These are phyloP conservation scores for Metopia argyrocephala DNA, from an alignment of 2,888 invertebrate species.

Conservation along the genomic window DNA sequence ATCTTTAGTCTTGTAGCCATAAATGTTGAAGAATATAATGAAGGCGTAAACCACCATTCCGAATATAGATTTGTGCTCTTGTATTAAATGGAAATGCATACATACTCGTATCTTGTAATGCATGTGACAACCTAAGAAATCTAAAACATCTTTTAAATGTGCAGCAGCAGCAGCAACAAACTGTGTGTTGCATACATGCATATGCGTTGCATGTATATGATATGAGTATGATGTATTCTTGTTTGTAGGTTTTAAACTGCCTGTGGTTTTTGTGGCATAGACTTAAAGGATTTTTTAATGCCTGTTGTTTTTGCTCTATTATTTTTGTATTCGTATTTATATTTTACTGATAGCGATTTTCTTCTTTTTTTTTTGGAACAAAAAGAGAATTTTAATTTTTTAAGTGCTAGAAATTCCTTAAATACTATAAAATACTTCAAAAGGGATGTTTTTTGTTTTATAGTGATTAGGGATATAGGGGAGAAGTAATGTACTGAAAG, in stretches of 20 bases:
- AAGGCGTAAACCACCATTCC: slow-evolving; percentile 56
- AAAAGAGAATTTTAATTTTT: slow-evolving; percentile 27
- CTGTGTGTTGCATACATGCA: slow-evolving; percentile 16
- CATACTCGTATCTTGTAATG: background rate
- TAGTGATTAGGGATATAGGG: background rate
- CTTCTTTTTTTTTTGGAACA: slow-evolving; percentile 14
- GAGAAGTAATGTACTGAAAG: background rate
- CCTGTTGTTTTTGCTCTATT: background rate
- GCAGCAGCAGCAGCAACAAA: too few relatives aligned
- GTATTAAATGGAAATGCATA: background rate
- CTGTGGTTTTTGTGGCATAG: slow-evolving; percentile 49
- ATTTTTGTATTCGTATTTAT: background rate
- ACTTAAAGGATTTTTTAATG: slow-evolving; percentile 37
- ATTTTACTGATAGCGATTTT: too few relatives aligned
- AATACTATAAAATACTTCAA: slow-evolving; percentile 40
- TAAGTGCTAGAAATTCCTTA: slow-evolving; percentile 44
- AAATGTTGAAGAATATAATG: slow-evolving; percentile 35
- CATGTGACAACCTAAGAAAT: slow-evolving; percentile 31
- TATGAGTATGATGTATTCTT: background rate
- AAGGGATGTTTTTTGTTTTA: slow-evolving; percentile 2
- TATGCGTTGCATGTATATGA: background rate
- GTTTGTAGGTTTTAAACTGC: slow-evolving; percentile 21
- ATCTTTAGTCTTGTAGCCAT: background rate
- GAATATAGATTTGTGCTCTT: slow-evolving; percentile 18
- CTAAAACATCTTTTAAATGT: slow-evolving; percentile 32